Evolutionary conservation across 2,113 vertebrate genomes (phyloP).

Genomic region (Rutilus rutilus): DNA sequence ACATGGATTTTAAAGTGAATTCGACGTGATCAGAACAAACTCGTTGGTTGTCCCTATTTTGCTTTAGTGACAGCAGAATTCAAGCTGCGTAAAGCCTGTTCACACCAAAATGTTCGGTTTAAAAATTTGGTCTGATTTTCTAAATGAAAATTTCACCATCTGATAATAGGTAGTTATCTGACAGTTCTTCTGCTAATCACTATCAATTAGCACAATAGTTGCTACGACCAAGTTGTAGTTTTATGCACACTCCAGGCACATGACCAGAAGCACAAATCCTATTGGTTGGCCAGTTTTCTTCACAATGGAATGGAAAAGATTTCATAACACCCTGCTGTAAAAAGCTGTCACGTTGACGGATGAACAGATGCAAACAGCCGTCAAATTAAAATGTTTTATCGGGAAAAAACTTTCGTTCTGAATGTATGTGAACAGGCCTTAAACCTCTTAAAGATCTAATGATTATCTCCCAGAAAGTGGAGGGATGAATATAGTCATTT

Average conservation of each 20-base stretch:
- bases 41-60: background rate
- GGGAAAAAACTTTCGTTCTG: background rate
- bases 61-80: background rate
- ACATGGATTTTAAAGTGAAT: background rate
- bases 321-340: background rate
- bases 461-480: background rate
- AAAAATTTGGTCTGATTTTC: background rate
- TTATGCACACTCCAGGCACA: background rate
- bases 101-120: too few relatives aligned
- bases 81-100: background rate
- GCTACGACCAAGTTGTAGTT: background rate
- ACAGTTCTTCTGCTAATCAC: background rate
- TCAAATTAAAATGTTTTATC: too few relatives aligned
- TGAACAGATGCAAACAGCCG: background rate
- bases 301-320: background rate
- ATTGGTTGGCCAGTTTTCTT: background rate
- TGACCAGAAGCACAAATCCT: background rate
- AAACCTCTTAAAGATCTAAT: background rate
- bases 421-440: background rate
- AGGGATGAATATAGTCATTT: background rate
- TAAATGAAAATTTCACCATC: background rate
- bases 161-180: background rate
- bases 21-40: background rate
- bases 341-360: background rate
- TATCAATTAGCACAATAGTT: background rate